phyloP scores from a whole-genome alignment of 2,888 invertebrate species.

The Teleiodes luculella region DNA sequence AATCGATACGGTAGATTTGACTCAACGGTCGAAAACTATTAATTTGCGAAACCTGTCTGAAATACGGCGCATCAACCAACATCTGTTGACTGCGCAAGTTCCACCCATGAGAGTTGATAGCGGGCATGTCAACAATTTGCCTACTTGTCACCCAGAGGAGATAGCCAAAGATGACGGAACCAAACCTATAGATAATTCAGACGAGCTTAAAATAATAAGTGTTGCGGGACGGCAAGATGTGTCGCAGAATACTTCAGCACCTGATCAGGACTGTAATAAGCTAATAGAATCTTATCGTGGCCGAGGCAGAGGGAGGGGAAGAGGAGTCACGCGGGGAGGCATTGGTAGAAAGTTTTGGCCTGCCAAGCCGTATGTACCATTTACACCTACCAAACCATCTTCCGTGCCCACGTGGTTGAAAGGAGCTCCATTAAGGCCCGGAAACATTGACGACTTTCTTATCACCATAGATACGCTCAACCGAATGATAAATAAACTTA shows the following conservation, averaged over 20 bases:
- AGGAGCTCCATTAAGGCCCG: background rate
- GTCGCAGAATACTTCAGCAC: background rate
- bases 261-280: background rate
- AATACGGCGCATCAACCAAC: slow-evolving; percentile 53
- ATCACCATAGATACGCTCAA: slow-evolving; percentile 50
- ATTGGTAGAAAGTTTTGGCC: background rate
- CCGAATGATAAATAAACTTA: slow-evolving; percentile 51
- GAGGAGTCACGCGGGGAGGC: background rate
- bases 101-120: slow-evolving; percentile 38
- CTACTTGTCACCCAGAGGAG: background rate
- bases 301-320: background rate
- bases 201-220: background rate
- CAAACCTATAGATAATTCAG: background rate
- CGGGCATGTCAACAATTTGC: background rate
- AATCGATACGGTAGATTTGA: slow-evolving; percentile 12
- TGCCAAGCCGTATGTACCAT: background rate
- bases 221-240: background rate
- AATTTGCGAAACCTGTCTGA: slow-evolving; percentile 53
- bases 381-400: background rate
- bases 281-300: too few relatives aligned
- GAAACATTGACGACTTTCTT: slow-evolving; percentile 26
- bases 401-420: background rate
- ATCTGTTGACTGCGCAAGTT: slow-evolving; percentile 57
- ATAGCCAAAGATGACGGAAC: background rate
- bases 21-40: slow-evolving; percentile 50